These are phyloP conservation scores for Typhlomys cinereus DNA, from an alignment of 2,113 vertebrate species.

Conservation along the genomic window DNA sequence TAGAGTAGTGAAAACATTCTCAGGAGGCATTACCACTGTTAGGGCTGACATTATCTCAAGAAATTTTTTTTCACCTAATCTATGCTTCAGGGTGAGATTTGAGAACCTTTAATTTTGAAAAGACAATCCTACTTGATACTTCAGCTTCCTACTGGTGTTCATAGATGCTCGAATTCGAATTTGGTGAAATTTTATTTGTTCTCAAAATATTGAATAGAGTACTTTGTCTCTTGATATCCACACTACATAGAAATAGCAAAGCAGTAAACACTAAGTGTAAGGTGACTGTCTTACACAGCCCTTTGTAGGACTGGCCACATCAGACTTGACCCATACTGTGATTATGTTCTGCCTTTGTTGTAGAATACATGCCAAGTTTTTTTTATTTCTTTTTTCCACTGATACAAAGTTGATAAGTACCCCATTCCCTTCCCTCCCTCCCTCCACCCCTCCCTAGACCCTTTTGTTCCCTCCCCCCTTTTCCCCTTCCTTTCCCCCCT, in stretches of 20 bases:
- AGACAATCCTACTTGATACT: not conserved
- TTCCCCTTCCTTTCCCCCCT: no score
- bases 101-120: not conserved
- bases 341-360: no score
- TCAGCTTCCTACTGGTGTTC: not conserved
- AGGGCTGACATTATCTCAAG: not conserved
- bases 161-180: not conserved
- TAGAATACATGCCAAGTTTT: no score
- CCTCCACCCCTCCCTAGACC: no score
- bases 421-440: no score
- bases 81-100: not conserved
- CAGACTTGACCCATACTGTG: no score
- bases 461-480: no score
- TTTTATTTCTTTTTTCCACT: no score
- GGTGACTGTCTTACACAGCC: not conserved
- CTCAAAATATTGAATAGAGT: not conserved
- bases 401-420: no score
- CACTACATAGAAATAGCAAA: not conserved
- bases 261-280: not conserved
- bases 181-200: not conserved
- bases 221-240: not conserved
- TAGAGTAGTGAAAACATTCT: not conserved
- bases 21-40: not conserved
- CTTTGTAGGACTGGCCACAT: not conserved
- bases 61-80: not conserved